Conservation (phyloP, 2,888 invertebrate species). For the Chromoteleia sp. region DNA sequence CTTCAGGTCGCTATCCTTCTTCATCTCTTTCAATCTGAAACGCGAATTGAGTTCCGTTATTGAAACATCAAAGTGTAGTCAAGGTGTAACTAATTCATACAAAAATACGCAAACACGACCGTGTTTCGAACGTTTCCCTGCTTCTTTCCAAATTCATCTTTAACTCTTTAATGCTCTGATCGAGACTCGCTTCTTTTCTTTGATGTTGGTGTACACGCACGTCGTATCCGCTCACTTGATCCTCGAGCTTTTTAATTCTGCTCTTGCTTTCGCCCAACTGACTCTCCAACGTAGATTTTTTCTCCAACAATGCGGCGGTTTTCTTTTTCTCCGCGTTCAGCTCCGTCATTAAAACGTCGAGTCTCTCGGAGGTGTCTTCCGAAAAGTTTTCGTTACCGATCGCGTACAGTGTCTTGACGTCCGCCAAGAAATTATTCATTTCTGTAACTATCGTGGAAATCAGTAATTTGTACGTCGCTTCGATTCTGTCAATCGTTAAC, state of each 20-base stretch:
- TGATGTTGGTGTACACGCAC: slow-evolving; percentile 10
- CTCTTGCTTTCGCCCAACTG: slow-evolving; percentile 38
- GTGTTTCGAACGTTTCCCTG: slow-evolving; percentile 22
- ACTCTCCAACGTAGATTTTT: slow-evolving; percentile 30
- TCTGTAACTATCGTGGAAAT: slow-evolving; percentile 6
- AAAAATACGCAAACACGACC: slow-evolving; percentile 17
- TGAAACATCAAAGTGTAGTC: too few relatives aligned
- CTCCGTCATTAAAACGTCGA: slow-evolving; percentile 5
- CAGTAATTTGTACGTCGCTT: slow-evolving; percentile 11
- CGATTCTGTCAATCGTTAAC: background rate
- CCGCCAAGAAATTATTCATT: slow-evolving; percentile 14
- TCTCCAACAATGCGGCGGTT: slow-evolving; percentile 9
- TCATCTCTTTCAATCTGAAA: slow-evolving; percentile 42
- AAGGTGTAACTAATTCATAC: background rate
- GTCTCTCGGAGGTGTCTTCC: slow-evolving; percentile 7
- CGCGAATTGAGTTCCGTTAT: background rate
- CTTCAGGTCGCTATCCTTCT: slow-evolving; percentile 23
- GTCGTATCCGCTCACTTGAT: slow-evolving; percentile 18
- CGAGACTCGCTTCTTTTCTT: slow-evolving; percentile 33
- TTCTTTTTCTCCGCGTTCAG: slow-evolving; percentile 40
- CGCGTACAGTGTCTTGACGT: slow-evolving; percentile 4
- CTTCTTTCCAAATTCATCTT: slow-evolving; percentile 12
- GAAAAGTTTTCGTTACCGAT: background rate
- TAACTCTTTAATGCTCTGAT: slow-evolving; percentile 42
- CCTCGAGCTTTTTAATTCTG: slow-evolving; percentile 41